Evolutionary conservation across 2,888 invertebrate genomes (phyloP).

Genomic region (Euplexia lucipara): DNA sequence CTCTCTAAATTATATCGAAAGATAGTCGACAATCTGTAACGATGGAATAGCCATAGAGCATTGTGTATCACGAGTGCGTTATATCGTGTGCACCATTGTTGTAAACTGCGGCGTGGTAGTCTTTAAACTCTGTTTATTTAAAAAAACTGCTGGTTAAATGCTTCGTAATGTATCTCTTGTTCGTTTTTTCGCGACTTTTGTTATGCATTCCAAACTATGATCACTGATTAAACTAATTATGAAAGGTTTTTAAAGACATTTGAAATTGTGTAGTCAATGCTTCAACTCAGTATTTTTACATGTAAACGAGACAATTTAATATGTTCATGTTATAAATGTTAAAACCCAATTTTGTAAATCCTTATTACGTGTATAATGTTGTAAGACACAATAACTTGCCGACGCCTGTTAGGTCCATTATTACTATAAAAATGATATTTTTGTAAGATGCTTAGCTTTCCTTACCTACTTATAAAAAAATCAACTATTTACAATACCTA

Average conservation of each 20-base stretch:
- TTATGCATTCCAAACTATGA: conserved; percentile 75
- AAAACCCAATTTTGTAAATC: conserved; percentile 58
- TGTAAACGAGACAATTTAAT: conserved; percentile 37
- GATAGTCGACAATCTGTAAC: conserved; percentile 38
- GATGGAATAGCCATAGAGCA: conserved; percentile 25
- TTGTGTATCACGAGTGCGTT: conserved; percentile 41
- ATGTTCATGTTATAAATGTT: conserved; percentile 58
- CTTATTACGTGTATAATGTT: conserved; percentile 66
- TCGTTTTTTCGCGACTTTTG: conserved; percentile 65
- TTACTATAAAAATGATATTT: conserved; percentile 86
- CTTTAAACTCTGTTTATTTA: conserved; percentile 48
- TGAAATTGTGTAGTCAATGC: conserved; percentile 43
- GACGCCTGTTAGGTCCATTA: conserved; percentile 83
- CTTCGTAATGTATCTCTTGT: conserved; percentile 66
- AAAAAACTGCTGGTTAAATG: conserved; percentile 65
- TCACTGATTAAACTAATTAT: conserved; percentile 40
- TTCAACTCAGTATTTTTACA: conserved; percentile 43
- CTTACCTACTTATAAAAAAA: conserved; percentile 86
- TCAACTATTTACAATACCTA: conserved; percentile 88
- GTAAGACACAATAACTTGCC: conserved; percentile 78
- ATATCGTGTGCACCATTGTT: conserved; percentile 39
- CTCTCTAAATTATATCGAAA: conserved; percentile 2
- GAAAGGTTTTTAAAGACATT: conserved; percentile 40
- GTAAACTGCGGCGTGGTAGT: conserved; percentile 56
- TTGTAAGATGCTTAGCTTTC: conserved; percentile 91